Conservation (phyloP, 1,140 invertebrate genomes). For the Caerostris darwini region DNA sequence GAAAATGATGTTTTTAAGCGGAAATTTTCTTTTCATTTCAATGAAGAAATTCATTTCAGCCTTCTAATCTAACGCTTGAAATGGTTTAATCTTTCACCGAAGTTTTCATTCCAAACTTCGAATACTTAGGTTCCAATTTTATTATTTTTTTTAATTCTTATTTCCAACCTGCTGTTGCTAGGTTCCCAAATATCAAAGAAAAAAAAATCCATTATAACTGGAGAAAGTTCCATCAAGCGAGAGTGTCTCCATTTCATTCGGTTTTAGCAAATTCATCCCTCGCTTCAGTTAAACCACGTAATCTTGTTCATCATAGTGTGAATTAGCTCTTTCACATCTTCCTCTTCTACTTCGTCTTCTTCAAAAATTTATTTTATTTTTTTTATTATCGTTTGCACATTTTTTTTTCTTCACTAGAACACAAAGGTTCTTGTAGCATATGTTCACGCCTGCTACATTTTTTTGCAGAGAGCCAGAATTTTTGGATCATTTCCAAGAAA, state of each 20-base stretch:
- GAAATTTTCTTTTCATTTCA: neutral
- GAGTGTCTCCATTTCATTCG: conserved; percentile 31
- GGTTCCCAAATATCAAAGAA: conserved; percentile 12
- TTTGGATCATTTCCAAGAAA: neutral
- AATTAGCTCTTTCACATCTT: neutral
- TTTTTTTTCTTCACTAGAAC: neutral
- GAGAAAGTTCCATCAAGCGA: neutral
- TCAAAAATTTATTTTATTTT: neutral
- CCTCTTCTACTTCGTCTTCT: neutral
- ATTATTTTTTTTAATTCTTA: neutral
- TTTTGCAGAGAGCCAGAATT: neutral
- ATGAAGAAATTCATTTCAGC: neutral
- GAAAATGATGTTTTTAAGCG: neutral
- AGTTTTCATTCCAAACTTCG: conserved; percentile 5
- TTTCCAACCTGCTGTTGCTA: conserved; percentile 13
- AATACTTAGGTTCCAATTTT: neutral
- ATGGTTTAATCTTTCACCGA: conserved; percentile 18
- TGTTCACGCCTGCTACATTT: neutral
- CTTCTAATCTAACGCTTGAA: neutral
- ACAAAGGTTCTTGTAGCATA: conserved; percentile 24
- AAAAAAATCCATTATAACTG: neutral
- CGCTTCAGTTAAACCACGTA: conserved; percentile 9
- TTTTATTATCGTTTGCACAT: neutral
- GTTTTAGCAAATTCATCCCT: neutral
- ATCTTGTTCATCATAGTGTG: conserved; percentile 36